Conservation (phyloP, 1,140 invertebrate genomes). For the Chymomyza costata region DNA sequence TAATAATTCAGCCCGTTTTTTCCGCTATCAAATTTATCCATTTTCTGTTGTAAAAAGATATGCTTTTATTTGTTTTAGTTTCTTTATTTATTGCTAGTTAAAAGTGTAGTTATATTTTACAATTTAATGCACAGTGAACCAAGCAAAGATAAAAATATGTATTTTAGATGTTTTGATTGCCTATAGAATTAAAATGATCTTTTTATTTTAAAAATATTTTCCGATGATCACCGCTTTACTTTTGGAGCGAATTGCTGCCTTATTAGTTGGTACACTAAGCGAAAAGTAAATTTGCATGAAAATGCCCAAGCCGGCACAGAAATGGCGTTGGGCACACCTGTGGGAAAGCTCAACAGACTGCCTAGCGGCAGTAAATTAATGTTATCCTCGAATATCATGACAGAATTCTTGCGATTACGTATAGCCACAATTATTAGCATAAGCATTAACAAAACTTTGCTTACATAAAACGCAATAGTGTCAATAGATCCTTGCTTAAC, state of each 20-base stretch:
- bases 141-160: no score
- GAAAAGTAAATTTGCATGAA: conserved; percentile 64
- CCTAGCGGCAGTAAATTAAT: conserved; percentile 53
- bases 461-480: conserved; percentile 43
- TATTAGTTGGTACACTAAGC: conserved; percentile 37
- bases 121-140: no score
- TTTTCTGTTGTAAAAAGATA: no score
- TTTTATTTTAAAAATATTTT: no score
- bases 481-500: conserved; percentile 49
- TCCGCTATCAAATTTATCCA: conserved; percentile 59
- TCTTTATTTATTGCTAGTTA: no score
- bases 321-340: conserved; percentile 58
- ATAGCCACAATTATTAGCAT: conserved; percentile 46
- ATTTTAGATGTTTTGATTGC: no score
- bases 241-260: no score
- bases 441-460: conserved; percentile 47
- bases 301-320: conserved; percentile 64
- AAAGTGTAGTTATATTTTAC: conserved; percentile 34
- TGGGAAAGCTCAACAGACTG: conserved; percentile 62
- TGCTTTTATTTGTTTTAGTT: no score
- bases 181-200: no score
- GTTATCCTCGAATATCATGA: conserved; percentile 51
- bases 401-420: conserved; percentile 48
- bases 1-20: no score
- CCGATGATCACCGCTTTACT: no score